phyloP scores from a whole-genome alignment of 1,140 invertebrate genomes.

The Panagrolaimus sp. region DNA sequence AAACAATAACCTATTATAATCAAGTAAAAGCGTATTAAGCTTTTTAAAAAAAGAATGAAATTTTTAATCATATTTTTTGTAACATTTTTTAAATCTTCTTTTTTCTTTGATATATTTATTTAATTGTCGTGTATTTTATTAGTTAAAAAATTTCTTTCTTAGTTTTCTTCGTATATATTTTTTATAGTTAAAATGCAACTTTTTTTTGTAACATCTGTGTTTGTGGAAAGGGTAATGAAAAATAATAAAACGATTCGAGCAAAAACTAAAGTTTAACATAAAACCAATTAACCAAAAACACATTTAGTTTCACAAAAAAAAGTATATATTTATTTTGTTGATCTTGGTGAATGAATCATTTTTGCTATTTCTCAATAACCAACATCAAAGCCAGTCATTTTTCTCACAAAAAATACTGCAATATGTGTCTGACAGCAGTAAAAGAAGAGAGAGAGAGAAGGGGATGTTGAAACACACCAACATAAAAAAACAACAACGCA shows the following conservation, averaged over 20 bases:
- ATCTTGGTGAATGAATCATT: too few species aligned
- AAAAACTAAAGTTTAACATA: constrained; percentile 1
- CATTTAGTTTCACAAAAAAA: too few species aligned
- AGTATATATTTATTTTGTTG: too few species aligned
- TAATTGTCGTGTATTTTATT: constrained; percentile 1
- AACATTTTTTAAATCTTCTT: background rate
- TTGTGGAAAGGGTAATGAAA: background rate
- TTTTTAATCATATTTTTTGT: background rate
- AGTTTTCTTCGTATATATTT: background rate
- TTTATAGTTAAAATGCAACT: background rate
- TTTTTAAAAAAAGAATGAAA: background rate
- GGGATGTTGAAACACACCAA: too few species aligned
- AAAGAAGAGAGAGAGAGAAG: constrained; percentile 33
- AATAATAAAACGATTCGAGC: too few species aligned
- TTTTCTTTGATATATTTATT: too few species aligned
- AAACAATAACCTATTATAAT: constrained; percentile 8
- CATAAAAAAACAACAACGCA: too few species aligned
- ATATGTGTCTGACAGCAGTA: constrained; percentile 53
- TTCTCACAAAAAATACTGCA: constrained; percentile 22
- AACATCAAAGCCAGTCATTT: too few species aligned
- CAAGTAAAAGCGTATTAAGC: background rate
- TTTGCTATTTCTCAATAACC: too few species aligned
- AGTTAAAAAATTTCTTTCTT: constrained; percentile 20
- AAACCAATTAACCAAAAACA: constrained; percentile 15
- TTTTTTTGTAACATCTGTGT: background rate